Evolutionary conservation across 2,113 vertebrate species (phyloP), one percentile per base, ranked within the genome.

Genomic region (Nothobranchius furzeri): DNA sequence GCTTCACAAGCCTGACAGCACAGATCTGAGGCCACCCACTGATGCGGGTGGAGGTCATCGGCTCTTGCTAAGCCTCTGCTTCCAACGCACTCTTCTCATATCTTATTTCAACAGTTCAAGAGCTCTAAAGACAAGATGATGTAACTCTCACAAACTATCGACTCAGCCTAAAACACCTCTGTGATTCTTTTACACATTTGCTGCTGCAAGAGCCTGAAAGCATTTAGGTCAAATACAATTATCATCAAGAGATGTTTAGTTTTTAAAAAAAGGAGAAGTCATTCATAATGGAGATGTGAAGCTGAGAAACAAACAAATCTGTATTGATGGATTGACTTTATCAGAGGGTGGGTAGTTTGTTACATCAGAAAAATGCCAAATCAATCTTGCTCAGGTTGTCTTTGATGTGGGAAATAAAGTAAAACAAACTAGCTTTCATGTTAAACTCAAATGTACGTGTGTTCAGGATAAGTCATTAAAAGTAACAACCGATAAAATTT

Each of bases 11-110:
- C 61, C 72, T 24, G 72, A 83, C 70, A 78, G 68, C 57, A 50
- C 64, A 68, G 87, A 90, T 89, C 86, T 87, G 84, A 90, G 70
- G 75, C 79, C 85, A 83, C 88, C 80, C 71, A 68, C 68, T 11
- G 79, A 77, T 49, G 71, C 62, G 57, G 76, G 76, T 82, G 66
- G 82, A 82, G 86, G 85, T 85, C 85, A 82, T 25, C n/a, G 35
- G 69, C 56, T 60, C 74, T 61, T 12, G 5, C 85, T 78, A 70
- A 81, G 78, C 65, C 75, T 55, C 8, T 57, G 80, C 64, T 79
- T 78, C 81, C 76, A 61, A 64, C 68, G 54, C 76, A 55, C 63
- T 77, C 76, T 54, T 78, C 71, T 73, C 65, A 82, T 70, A 69
- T 85, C 81, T 85, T 57, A 81, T 88, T 88, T 79, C 82, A 73